A percentile compares a stretch with the other conserved stretches of the same genome.
These are phyloP conservation scores for Dinocampus coccinellae DNA, from an alignment of 2,888 invertebrate species.

Conservation along the genomic window DNA sequence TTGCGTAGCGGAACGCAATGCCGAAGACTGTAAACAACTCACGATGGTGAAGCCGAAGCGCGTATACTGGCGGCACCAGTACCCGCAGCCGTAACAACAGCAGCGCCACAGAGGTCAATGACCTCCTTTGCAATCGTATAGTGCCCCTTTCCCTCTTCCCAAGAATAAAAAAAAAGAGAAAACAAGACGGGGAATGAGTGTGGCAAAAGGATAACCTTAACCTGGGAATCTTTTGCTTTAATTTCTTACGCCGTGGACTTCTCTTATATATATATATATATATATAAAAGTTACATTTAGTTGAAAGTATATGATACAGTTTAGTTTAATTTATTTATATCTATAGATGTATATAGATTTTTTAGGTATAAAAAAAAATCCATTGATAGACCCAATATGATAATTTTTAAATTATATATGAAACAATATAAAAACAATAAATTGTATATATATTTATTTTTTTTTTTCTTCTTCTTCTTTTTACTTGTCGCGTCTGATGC, in stretches of 20 bases:
- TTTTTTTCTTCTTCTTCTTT: too few species aligned
- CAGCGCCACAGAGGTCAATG: constrained; percentile 30
- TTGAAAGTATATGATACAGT: too few species aligned
- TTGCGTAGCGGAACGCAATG: constrained; percentile 53
- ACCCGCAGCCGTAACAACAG: constrained; percentile 26
- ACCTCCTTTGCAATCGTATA: constrained; percentile 36
- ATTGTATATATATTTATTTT: too few species aligned
- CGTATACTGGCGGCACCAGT: constrained; percentile 35
- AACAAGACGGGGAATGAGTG: constrained; percentile 33
- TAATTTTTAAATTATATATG: too few species aligned
- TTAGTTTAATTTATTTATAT: neutral
- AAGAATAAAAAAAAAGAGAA: neutral
- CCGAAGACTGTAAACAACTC: constrained; percentile 49
- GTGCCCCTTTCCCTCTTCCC: constrained; percentile 11
- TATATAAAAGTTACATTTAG: neutral
- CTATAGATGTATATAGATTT: neutral
- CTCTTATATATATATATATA: neutral
- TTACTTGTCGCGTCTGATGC: neutral
- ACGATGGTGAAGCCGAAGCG: constrained; percentile 41
- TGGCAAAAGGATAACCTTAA: constrained; percentile 52
- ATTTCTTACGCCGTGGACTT: constrained; percentile 25
- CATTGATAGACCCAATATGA: too few species aligned
- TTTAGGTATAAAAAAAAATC: too few species aligned
- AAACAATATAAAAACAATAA: too few species aligned
- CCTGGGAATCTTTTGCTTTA: constrained; percentile 52